Evolutionary conservation across 2,113 vertebrate genomes (phyloP).

Genomic region (Saimiri boliviensis): DNA sequence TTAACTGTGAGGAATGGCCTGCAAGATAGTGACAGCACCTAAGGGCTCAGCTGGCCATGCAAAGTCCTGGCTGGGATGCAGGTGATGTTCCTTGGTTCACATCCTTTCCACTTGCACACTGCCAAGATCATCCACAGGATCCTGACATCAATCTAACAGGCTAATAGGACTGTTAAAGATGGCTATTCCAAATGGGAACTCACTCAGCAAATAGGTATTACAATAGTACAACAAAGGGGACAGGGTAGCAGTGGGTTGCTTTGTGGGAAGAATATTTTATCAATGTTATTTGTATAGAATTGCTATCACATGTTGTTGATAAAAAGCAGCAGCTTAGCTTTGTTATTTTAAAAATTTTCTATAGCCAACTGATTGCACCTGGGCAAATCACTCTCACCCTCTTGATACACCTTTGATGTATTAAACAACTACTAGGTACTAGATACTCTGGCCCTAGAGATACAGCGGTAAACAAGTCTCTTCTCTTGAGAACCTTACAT

Average conservation of each 20-base stretch:
- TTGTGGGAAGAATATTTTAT: neutral
- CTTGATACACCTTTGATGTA: neutral
- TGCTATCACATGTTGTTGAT: neutral
- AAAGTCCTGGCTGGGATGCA: neutral
- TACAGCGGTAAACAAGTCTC: neutral
- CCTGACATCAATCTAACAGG: neutral
- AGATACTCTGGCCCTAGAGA: neutral
- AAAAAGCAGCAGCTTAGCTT: neutral
- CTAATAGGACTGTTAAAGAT: neutral
- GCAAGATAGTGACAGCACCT: neutral
- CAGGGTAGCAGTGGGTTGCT: too few species aligned
- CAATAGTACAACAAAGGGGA: neutral
- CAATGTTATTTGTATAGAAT: neutral
- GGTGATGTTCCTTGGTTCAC: neutral
- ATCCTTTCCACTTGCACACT: neutral
- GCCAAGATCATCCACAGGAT: neutral
- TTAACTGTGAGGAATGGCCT: neutral
- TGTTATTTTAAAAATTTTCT: constrained; percentile 24
- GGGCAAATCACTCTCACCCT: neutral
- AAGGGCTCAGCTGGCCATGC: neutral
- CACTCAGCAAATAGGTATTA: neutral
- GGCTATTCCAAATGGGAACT: neutral
- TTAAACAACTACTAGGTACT: neutral
- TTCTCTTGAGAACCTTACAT: neutral
- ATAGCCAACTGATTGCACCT: neutral